Conservation (phyloP, 2,113 vertebrate genomes). For the Ranitomeya variabilis region DNA sequence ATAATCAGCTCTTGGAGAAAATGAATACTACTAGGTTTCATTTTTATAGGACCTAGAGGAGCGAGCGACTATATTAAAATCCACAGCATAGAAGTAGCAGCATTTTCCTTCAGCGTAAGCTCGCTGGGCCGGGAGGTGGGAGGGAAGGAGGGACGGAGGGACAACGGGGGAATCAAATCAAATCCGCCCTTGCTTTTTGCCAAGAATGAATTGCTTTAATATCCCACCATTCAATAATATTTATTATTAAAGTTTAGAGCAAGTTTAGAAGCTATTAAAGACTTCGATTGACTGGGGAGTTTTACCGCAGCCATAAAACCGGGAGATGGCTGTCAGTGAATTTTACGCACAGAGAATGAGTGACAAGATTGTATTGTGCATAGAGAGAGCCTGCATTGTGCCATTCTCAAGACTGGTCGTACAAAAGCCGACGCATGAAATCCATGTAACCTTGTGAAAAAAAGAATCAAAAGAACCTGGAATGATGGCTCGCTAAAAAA, state of each 20-base stretch:
- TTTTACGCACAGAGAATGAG: slow-evolving; percentile 61
- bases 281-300: slow-evolving; percentile 58
- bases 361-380: slow-evolving; percentile 59
- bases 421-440: slow-evolving; percentile 24
- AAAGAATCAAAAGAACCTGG: neutral
- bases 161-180: slow-evolving; percentile 67
- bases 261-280: slow-evolving; percentile 66
- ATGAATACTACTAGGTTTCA: slow-evolving; percentile 78
- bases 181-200: slow-evolving; percentile 68
- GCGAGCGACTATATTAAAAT: slow-evolving; percentile 77
- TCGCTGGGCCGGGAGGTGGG: neutral
- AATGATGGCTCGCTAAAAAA: neutral
- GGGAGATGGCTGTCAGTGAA: slow-evolving; percentile 56
- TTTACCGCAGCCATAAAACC: slow-evolving; percentile 56
- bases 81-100: slow-evolving; percentile 69
- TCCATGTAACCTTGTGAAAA: neutral
- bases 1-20: slow-evolving; percentile 74
- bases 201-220: slow-evolving; percentile 84
- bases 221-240: slow-evolving; percentile 80
- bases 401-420: neutral
- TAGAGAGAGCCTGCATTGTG: slow-evolving; percentile 36
- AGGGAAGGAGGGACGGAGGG: slow-evolving; percentile 56
- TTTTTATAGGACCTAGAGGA: slow-evolving; percentile 81
- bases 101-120: slow-evolving; percentile 68
- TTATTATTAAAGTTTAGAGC: slow-evolving; percentile 75